Conservation (phyloP, 1,140 invertebrate species). For the Ylistrum balloti region DNA sequence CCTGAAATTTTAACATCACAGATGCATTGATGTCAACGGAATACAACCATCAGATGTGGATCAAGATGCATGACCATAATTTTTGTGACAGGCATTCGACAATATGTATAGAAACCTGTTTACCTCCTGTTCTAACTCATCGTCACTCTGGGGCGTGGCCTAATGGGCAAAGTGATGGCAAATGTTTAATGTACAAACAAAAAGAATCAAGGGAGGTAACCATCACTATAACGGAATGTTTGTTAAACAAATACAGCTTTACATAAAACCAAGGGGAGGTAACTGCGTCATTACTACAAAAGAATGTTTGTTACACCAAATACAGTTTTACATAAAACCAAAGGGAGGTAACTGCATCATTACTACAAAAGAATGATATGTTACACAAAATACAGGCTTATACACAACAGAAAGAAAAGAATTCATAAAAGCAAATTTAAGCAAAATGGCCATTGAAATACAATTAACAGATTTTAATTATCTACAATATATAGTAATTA, state of each 20-base stretch:
- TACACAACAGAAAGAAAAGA: background rate
- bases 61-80: background rate
- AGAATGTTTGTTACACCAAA: too few species aligned
- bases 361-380: background rate
- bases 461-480: background rate
- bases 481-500: background rate
- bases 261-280: too few species aligned
- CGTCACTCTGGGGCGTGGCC: conserved; percentile 12
- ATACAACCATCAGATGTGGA: background rate
- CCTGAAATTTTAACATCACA: background rate
- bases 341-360: too few species aligned
- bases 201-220: background rate
- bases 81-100: conserved; percentile 3
- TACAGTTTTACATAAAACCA: too few species aligned
- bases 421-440: conserved; percentile 26
- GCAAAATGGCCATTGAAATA: background rate
- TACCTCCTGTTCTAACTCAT: conserved; percentile 33
- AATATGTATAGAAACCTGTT: background rate
- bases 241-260: too few species aligned
- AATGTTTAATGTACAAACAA: background rate
- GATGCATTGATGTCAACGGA: background rate
- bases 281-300: too few species aligned
- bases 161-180: background rate
- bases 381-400: background rate
- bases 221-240: conserved; percentile 13